These are phyloP conservation scores for Calycopis cecrops DNA, from an alignment of 1,140 invertebrate species.

Conservation along the genomic window DNA sequence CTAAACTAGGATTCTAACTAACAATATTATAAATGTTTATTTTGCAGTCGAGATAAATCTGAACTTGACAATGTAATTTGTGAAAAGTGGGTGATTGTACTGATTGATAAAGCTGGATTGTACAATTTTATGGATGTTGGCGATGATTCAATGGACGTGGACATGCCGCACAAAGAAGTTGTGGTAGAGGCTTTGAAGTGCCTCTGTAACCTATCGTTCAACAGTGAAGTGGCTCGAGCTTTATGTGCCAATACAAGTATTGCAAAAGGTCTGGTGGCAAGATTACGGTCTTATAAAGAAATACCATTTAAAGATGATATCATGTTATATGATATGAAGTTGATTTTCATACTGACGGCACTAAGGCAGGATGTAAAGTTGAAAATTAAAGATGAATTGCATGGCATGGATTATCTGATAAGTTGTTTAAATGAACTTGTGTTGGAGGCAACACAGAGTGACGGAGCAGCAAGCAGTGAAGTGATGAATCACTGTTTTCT, in stretches of 20 bases:
- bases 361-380: constrained; percentile 82
- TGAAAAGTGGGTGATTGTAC: constrained; percentile 78
- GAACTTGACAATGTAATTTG: constrained; percentile 82
- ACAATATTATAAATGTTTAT: too few species aligned
- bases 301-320: constrained; percentile 79
- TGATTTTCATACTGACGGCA: constrained; percentile 92
- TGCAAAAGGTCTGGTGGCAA: constrained; percentile 83
- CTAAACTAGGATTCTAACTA: too few species aligned
- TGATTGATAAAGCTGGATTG: constrained; percentile 81
- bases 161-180: constrained; percentile 53
- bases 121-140: constrained; percentile 55
- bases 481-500: constrained; percentile 38
- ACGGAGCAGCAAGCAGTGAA: constrained; percentile 38
- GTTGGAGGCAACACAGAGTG: constrained; percentile 57
- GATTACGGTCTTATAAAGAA: constrained; percentile 81
- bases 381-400: constrained; percentile 84
- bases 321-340: constrained; percentile 91
- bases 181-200: constrained; percentile 89
- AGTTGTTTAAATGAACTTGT: constrained; percentile 87
- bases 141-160: constrained; percentile 42
- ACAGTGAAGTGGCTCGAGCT: constrained; percentile 82
- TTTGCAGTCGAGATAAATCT: constrained; percentile 84
- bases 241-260: constrained; percentile 83
- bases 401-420: constrained; percentile 87
- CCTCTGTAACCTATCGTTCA: constrained; percentile 92